Percentiles rank a stretch among this genome's conserved stretches.
Evolutionary conservation across 2,888 invertebrate species (phyloP).

Genomic region (Conomelus anceps): DNA sequence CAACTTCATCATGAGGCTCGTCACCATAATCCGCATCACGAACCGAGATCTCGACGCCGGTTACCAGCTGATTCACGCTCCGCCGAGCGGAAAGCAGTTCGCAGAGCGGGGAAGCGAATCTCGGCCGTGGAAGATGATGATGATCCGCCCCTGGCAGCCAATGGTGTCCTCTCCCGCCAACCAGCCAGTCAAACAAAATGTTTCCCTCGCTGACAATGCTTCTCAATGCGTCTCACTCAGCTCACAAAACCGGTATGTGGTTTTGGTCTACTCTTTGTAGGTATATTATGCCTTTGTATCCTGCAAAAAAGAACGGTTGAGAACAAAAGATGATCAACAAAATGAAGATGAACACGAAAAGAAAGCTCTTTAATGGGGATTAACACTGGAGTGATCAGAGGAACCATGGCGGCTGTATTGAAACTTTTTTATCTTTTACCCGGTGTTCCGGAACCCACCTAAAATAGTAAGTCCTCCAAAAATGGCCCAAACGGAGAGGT

Average conservation of each 20-base stretch:
- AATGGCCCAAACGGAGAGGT: too few species aligned
- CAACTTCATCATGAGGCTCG: neutral
- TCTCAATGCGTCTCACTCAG: too few species aligned
- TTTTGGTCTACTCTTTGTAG: too few species aligned
- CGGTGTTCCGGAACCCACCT: too few species aligned
- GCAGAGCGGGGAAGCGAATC: neutral
- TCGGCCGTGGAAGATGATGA: neutral
- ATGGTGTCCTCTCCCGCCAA: conserved; percentile 1
- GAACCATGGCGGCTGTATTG: too few species aligned
- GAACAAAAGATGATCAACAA: neutral
- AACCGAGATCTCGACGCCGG: neutral
- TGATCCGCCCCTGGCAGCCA: neutral
- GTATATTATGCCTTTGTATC: neutral
- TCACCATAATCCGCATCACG: neutral
- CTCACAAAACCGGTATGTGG: neutral
- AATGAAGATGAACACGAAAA: neutral
- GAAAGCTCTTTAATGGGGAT: too few species aligned
- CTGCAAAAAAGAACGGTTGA: neutral
- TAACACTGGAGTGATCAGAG: too few species aligned
- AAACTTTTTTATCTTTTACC: too few species aligned
- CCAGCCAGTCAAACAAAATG: conserved; percentile 4
- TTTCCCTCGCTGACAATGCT: neutral
- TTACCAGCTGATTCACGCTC: conserved; percentile 1
- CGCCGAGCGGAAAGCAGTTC: conserved; percentile 2
- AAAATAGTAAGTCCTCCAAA: too few species aligned